Conservation (phyloP, 2,113 vertebrate genomes). For the Maylandia zebra region DNA sequence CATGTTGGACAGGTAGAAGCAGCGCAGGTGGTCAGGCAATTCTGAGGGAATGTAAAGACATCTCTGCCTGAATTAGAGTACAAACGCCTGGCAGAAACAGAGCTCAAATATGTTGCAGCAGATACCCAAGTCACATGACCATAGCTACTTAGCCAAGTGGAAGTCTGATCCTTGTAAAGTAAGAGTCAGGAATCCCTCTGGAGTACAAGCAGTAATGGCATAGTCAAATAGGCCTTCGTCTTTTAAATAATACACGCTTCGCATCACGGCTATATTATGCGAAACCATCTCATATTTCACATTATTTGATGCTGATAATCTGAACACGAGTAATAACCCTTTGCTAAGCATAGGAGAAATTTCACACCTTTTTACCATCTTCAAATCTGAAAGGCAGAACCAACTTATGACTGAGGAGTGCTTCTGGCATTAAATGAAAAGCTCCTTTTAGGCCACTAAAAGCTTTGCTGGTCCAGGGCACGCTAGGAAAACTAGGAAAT, state of each 20-base stretch:
- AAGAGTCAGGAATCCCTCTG: constrained; percentile 34
- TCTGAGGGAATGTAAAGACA: not conserved
- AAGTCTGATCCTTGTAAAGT: constrained; percentile 40
- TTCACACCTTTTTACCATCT: not conserved
- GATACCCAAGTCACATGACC: constrained; percentile 42
- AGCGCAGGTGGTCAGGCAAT: not conserved
- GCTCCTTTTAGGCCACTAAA: constrained; percentile 25
- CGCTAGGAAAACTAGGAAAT: not conserved
- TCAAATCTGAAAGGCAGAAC: not conserved
- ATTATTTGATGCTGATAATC: not conserved
- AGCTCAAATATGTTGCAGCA: constrained; percentile 29
- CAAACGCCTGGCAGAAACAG: not conserved
- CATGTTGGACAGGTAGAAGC: not conserved
- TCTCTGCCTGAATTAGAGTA: not conserved
- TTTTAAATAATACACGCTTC: constrained; percentile 47
- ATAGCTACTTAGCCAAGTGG: constrained; percentile 51
- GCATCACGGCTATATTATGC: not conserved
- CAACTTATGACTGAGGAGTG: constrained; percentile 3
- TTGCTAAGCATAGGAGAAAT: not conserved
- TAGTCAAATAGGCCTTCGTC: constrained; percentile 26
- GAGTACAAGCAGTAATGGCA: constrained; percentile 43
- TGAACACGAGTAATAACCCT: not conserved
- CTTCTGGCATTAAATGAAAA: constrained; percentile 19
- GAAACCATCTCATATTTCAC: not conserved
- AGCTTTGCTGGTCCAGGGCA: constrained; percentile 4